Percentiles rank a stretch among this genome's conserved stretches.
Conservation (phyloP, 2,797 vertebrate genomes). For the Philypnodon macrostomus region DNA sequence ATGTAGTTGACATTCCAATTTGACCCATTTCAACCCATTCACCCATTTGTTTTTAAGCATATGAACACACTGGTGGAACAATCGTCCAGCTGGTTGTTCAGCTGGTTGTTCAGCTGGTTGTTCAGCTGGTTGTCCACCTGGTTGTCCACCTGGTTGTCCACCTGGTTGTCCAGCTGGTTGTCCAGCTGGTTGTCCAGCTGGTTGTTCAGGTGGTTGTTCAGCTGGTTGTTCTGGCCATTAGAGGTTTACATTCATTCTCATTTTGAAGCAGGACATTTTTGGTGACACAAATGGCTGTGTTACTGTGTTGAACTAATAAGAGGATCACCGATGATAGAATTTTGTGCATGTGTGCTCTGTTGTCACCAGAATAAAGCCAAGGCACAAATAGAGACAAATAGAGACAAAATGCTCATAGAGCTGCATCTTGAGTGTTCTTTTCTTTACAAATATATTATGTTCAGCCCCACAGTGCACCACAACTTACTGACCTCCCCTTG, state of each 20-base stretch:
- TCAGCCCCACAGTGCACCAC: constrained; percentile 28
- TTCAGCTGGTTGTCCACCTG: constrained; percentile 11
- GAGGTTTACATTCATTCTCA: constrained; percentile 39
- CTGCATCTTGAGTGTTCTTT: constrained; percentile 25
- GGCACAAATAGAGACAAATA: no score
- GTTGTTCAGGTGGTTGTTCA: constrained; percentile 4
- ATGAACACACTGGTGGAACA: constrained; percentile 8
- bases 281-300: constrained; percentile 13
- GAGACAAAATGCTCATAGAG: constrained; percentile 15
- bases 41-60: background rate
- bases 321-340: background rate
- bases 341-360: no score
- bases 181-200: constrained; percentile 9
- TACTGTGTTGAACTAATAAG: constrained; percentile 14
- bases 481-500: constrained; percentile 18
- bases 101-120: constrained; percentile 11
- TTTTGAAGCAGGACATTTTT: constrained; percentile 44
- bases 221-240: no score
- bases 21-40: background rate
- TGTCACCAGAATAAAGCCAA: no score
- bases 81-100: constrained; percentile 9
- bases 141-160: constrained; percentile 9
- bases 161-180: constrained; percentile 10
- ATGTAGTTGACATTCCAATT: background rate
- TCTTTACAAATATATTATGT: no score